These are phyloP conservation scores for Mnemiopsis leidyi DNA, from an alignment of 37 sponge, comb jelly and placozoan genomes.

Conservation along the genomic window DNA sequence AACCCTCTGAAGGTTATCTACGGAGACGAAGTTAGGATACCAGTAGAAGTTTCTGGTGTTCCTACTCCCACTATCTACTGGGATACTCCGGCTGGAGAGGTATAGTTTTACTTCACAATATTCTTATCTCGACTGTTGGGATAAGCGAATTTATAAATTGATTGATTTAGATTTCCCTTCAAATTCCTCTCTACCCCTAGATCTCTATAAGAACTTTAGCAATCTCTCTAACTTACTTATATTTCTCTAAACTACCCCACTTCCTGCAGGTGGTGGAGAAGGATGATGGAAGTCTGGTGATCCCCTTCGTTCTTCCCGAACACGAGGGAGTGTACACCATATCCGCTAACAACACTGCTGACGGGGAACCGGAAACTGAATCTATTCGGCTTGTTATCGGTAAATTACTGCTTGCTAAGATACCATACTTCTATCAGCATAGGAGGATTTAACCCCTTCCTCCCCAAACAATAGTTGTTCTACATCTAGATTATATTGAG, in stretches of 20 bases:
- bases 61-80: conserved; percentile 1
- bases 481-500: too few relatives aligned
- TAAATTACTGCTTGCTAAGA: too few relatives aligned
- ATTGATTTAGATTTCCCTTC: too few relatives aligned
- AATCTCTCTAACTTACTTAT: too few relatives aligned
- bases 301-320: background rate
- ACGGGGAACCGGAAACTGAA: background rate
- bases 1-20: background rate
- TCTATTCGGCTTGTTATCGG: background rate
- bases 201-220: too few relatives aligned
- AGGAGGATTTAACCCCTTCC: too few relatives aligned
- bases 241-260: too few relatives aligned
- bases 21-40: background rate
- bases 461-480: too few relatives aligned
- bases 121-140: too few relatives aligned
- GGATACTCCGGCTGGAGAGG: background rate
- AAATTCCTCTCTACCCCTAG: too few relatives aligned
- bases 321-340: conserved; percentile 46
- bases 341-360: background rate
- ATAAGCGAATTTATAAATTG: too few relatives aligned
- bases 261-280: background rate
- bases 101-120: background rate
- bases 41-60: background rate
- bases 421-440: too few relatives aligned
- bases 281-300: conserved; percentile 10